Evolutionary conservation across 2,888 invertebrate species (phyloP).

Genomic region (Apantesis nais): DNA sequence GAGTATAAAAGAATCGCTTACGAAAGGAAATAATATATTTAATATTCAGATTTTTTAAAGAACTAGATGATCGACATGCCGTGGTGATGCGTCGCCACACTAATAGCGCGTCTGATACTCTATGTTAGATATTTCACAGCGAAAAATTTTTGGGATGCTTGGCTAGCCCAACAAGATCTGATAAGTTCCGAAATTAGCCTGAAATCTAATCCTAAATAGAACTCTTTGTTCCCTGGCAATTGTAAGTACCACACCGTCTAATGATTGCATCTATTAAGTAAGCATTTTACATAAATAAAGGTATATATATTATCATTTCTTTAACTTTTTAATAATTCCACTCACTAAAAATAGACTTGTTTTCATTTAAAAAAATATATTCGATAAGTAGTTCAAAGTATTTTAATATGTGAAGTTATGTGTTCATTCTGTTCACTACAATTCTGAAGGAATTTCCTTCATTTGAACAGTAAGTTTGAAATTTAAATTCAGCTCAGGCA

Average conservation of each 20-base stretch:
- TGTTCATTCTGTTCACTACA: neutral
- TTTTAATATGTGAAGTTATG: neutral
- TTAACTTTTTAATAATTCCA: neutral
- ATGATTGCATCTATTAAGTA: neutral
- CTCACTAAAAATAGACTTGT: neutral
- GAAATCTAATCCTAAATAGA: neutral
- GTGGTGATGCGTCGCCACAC: too few species aligned
- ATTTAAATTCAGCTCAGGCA: constrained; percentile 29
- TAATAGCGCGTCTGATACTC: too few species aligned
- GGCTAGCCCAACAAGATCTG: too few species aligned
- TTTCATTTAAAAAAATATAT: neutral
- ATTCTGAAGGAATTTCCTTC: neutral
- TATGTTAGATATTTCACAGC: too few species aligned
- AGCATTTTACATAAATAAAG: too few species aligned
- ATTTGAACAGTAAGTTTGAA: constrained; percentile 11
- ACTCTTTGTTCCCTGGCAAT: neutral
- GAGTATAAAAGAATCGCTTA: too few species aligned
- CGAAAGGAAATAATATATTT: too few species aligned
- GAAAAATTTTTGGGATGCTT: too few species aligned
- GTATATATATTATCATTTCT: neutral
- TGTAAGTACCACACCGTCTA: too few species aligned
- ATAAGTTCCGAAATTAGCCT: neutral
- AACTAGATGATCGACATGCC: too few species aligned
- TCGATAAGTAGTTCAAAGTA: neutral
- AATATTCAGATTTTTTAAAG: too few species aligned